Base-by-base conservation (phyloP, 2,113 vertebrate species). In the Serinus canaria region DNA sequence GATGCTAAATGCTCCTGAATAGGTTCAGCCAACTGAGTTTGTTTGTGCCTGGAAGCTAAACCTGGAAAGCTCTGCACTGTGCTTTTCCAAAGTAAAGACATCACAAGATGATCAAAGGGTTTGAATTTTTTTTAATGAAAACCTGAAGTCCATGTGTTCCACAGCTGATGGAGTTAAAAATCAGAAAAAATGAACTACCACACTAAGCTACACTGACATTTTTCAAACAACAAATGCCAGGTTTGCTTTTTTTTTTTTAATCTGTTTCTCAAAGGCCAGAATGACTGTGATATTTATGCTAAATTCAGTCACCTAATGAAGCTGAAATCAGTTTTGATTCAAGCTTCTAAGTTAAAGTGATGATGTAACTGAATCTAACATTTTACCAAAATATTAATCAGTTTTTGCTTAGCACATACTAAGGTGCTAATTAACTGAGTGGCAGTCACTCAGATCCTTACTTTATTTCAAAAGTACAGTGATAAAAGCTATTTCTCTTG, bases 11-110 rank as follows among this genome's bases (percentile, higher is more conserved):
- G 35, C 17, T 91, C 22, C 60, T 91, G 63, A 87, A 86, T 66
- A 93, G 56, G 28, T 87, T 87, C 74, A 73, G 62, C n/a, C 80
- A 89, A 24, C 69, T 76, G 74, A 64, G 22, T 69, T 73, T 88
- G 39, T 77, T 90, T 90, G 75, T 66, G 74, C 79, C 59, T 83
- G 22, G 47, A 93, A 93, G 75, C 73, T 64, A 90, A 94, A 86
- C 46, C 35, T 93, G 75, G 84, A 94, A 94, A 94, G 73, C 56
- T 41, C 52, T 60, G 39, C 33, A 70, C 28, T 83, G 13, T 35
- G 56, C n/a, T 90, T 90, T 83, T 93, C 60, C 47, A 72, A 83
- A 76, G 47, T 43, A 83, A 82, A 82, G 60, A 46, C 14, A 86
- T 78, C 35, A 74, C 43, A 73, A 43, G 62, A 55, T 25, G 27